Conservation (phyloP, 1,140 invertebrate species). For the Pseudomyrmex flavicornis region DNA sequence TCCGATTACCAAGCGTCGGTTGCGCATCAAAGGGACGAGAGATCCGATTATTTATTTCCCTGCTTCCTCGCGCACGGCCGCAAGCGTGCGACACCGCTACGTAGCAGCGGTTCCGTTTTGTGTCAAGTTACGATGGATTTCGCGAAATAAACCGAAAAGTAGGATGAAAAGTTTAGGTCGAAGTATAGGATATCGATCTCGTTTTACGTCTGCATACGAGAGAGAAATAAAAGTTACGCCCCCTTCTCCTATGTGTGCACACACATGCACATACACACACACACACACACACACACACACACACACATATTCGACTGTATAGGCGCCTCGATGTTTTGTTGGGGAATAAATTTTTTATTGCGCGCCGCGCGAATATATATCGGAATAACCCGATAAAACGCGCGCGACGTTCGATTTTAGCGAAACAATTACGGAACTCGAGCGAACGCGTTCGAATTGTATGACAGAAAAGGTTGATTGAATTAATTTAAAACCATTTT, state of each 20-base stretch:
- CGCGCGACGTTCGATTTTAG: neutral
- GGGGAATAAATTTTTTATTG: constrained; percentile 32
- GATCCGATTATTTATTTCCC: constrained; percentile 55
- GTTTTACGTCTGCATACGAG: constrained; percentile 40
- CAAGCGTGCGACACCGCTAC: neutral
- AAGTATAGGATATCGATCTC: constrained; percentile 39
- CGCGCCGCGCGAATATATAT: neutral
- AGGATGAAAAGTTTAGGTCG: constrained; percentile 53
- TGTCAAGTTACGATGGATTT: constrained; percentile 58
- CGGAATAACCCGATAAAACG: neutral
- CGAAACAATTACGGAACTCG: neutral
- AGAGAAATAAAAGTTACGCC: constrained; percentile 29
- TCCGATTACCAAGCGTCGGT: constrained; percentile 57
- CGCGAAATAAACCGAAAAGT: constrained; percentile 58
- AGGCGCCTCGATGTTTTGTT: neutral
- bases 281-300: too few relatives aligned
- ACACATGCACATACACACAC: too few relatives aligned
- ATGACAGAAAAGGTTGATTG: neutral
- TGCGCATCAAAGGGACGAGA: constrained; percentile 45
- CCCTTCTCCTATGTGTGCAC: too few relatives aligned
- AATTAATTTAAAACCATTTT: neutral
- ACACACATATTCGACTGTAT: neutral
- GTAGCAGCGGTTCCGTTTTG: constrained; percentile 39
- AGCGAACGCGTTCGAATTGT: neutral
- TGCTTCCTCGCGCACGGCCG: neutral